Base-by-base conservation (phyloP, 2,888 invertebrate species). In the Hololepta plana region DNA sequence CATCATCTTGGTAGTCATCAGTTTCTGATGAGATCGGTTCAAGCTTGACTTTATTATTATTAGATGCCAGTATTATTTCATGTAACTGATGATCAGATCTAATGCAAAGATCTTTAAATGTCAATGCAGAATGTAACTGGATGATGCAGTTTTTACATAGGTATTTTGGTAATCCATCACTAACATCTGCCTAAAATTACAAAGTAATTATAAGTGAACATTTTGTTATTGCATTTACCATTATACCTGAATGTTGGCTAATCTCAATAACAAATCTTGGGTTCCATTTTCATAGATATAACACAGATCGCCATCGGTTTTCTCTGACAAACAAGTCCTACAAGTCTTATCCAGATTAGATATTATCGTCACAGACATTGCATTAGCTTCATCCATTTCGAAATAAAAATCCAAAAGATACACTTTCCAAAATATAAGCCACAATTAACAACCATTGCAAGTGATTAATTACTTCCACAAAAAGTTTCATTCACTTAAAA, bases 261-360 rank as follows among this genome's bases (percentile, higher is more conserved):
- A 24, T 24, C 38, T 38, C 27, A 30, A 32, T 13, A 49, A 30
- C 28, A 42, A 38, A 14, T 32, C 30, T 26, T 41, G 38, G 12
- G 50, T 23, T 10, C 41, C 34, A 32, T 45, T 36, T 30, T 44
- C 43, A 28, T 40, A 46, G 17, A 51, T 22, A 11, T 39, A 41
- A 14, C 32, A 37, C 24, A 51, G 38, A 28, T 51, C 48, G 7
- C 38, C 37, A 16, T 35, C 29, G 26, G 38, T 32, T 35, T 42
- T 47, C 36, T 47, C 45, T 6, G 35, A 25, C 21, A 51, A 37
- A 37, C 53, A 53, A 12, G 49, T 50, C 25, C 53, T 38, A 35
- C 53, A 53, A 13, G 50, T 26, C 34, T 34, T 44, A 32, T 43
- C 37, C 15, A 49, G 30, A 28, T 47, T 44, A 27, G 42, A 36